Evolutionary conservation across 2,113 vertebrate species (phyloP).

Genomic region (Atherinomorus stipes): DNA sequence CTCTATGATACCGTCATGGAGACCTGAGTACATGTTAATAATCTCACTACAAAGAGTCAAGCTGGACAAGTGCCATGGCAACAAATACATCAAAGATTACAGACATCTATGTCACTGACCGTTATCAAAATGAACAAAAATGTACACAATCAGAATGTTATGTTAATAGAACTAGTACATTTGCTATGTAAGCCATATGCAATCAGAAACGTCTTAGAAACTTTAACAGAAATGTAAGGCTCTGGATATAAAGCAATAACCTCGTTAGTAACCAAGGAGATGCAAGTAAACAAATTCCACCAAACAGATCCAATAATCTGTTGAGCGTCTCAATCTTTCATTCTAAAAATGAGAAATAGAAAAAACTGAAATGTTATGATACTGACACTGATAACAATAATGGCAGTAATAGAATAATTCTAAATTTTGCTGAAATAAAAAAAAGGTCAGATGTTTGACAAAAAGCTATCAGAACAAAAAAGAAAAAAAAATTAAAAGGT

Average conservation of each 20-base stretch:
- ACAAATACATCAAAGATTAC: slow-evolving; percentile 22
- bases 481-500: neutral
- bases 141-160: neutral
- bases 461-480: neutral
- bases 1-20: slow-evolving; percentile 39
- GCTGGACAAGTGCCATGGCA: slow-evolving; percentile 38
- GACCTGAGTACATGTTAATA: slow-evolving; percentile 46
- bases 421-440: no score
- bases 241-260: neutral
- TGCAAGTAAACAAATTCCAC: slow-evolving; percentile 6
- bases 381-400: no score
- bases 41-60: slow-evolving; percentile 42
- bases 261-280: neutral
- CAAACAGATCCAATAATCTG: no score
- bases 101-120: neutral
- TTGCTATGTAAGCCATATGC: neutral
- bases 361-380: no score
- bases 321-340: no score
- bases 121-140: neutral
- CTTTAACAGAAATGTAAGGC: neutral
- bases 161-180: neutral
- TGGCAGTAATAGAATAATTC: no score
- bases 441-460: no score
- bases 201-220: neutral
- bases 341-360: no score